Evolutionary conservation across 2,888 invertebrate species (phyloP).

Genomic region (Neoascia interrupta): DNA sequence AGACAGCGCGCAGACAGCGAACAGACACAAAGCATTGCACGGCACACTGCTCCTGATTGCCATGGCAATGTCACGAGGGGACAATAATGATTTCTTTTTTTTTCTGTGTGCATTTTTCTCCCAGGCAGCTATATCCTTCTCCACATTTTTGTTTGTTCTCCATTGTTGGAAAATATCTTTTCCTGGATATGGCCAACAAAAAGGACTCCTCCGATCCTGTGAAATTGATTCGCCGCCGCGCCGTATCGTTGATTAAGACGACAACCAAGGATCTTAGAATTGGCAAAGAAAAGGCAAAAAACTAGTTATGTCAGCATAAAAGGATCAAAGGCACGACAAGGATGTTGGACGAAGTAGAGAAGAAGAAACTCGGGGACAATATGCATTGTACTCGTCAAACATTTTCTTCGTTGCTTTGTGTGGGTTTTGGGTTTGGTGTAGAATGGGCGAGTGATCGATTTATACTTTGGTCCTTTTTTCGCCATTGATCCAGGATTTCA

Average conservation of each 20-base stretch:
- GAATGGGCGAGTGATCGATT: conserved; percentile 23
- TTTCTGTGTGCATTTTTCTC: conserved; percentile 9
- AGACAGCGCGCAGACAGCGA: conserved; percentile 15
- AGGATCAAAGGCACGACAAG: conserved; percentile 43
- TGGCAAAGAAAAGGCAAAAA: neutral
- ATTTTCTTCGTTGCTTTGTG: conserved; percentile 14
- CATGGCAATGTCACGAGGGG: neutral
- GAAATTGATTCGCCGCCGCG: conserved; percentile 61
- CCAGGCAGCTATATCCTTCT: no score
- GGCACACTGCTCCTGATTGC: conserved; percentile 13
- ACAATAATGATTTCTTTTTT: conserved; percentile 13
- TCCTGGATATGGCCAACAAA: conserved; percentile 21
- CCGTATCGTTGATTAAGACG: conserved; percentile 64
- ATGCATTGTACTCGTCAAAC: conserved; percentile 44
- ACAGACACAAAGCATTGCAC: conserved; percentile 6
- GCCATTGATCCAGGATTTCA: conserved; percentile 6
- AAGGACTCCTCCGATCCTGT: conserved; percentile 46
- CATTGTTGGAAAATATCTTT: conserved; percentile 35
- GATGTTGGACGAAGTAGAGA: conserved; percentile 12
- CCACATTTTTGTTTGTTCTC: conserved; percentile 22
- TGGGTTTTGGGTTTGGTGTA: conserved; percentile 16
- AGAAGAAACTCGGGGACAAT: conserved; percentile 38
- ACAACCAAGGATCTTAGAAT: conserved; percentile 36
- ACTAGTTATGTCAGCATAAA: no score
- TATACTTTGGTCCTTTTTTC: conserved; percentile 25